Conservation (phyloP, 2,888 invertebrate genomes). For the Lathronympha strigana region DNA sequence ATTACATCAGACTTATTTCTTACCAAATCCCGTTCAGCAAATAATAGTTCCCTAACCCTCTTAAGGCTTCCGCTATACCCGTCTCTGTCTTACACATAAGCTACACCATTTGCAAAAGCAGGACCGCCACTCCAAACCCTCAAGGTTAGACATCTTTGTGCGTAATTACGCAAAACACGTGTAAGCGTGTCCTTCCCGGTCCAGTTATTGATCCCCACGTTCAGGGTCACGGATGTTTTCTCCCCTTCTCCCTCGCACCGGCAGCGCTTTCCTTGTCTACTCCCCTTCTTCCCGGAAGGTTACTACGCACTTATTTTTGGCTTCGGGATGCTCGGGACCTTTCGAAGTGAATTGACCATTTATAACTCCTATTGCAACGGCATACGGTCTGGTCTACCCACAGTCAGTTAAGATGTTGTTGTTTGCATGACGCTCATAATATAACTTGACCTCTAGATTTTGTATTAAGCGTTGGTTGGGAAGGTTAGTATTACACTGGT, state of each 20-base stretch:
- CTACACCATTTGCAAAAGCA: background rate
- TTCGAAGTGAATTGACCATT: too few relatives aligned
- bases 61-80: slow-evolving; percentile 9
- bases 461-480: too few relatives aligned
- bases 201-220: slow-evolving; percentile 64
- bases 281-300: slow-evolving; percentile 40
- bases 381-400: too few relatives aligned
- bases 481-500: background rate
- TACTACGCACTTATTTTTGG: slow-evolving; percentile 42
- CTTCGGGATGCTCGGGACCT: background rate
- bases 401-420: too few relatives aligned
- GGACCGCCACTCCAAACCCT: background rate
- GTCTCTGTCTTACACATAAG: slow-evolving; percentile 16
- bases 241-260: slow-evolving; percentile 51
- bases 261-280: slow-evolving; percentile 48
- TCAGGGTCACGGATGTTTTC: slow-evolving; percentile 71
- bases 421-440: background rate
- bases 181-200: slow-evolving; percentile 36
- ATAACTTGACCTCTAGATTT: background rate
- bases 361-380: too few relatives aligned
- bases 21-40: slow-evolving; percentile 2
- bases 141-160: slow-evolving; percentile 26
- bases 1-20: too few relatives aligned
- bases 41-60: slow-evolving; percentile 18
- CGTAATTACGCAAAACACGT: slow-evolving; percentile 38